Evolutionary conservation across 2,888 invertebrate genomes (phyloP).

Genomic region (Caenorhabditis imperialis): DNA sequence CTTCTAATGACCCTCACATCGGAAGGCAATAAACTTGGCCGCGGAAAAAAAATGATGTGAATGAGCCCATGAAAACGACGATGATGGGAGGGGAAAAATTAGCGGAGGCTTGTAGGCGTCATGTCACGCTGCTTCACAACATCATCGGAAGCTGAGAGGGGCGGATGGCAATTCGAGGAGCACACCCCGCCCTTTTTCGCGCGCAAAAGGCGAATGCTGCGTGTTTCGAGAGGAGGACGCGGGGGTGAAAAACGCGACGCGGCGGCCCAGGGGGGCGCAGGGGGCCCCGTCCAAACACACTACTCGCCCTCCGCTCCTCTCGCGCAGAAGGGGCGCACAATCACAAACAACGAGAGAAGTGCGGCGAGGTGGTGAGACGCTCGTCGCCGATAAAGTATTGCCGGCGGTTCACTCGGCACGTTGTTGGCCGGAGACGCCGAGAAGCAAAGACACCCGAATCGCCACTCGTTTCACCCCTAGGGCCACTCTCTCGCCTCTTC

Average conservation of each 20-base stretch:
- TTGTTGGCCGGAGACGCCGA: conserved; percentile 15
- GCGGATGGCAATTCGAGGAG: background rate
- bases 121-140: no score
- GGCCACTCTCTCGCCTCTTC: conserved; percentile 1
- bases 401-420: background rate
- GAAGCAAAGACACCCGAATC: conserved; percentile 12
- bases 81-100: no score
- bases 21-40: no score
- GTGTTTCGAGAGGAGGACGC: background rate
- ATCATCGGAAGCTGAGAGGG: no score
- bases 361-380: conserved; percentile 18
- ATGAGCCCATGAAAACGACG: no score
- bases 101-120: no score
- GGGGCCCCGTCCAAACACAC: conserved; percentile 19
- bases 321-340: conserved; percentile 35
- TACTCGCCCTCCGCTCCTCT: conserved; percentile 32
- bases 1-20: no score
- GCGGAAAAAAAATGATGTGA: no score
- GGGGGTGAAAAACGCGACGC: conserved; percentile 6
- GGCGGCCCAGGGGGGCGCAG: conserved; percentile 21
- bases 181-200: background rate
- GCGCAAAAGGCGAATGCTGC: conserved; percentile 2
- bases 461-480: conserved; percentile 37
- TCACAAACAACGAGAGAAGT: conserved; percentile 36
- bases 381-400: conserved; percentile 21